phyloP scores from a whole-genome alignment of 2,888 invertebrate genomes.

The Andrena praecox region DNA sequence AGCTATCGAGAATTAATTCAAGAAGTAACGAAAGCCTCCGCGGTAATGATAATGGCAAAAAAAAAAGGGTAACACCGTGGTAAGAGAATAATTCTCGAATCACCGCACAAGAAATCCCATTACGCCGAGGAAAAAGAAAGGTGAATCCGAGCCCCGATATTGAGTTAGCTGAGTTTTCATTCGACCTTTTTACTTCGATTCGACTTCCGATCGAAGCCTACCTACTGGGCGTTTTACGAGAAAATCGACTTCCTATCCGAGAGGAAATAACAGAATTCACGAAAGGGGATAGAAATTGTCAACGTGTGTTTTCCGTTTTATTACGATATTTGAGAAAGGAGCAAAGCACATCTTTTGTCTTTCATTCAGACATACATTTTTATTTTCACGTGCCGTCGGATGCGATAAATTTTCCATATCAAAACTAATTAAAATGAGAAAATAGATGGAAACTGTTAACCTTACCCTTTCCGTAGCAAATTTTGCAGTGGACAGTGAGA shows the following conservation, averaged over 20 bases:
- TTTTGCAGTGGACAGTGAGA: too few relatives aligned
- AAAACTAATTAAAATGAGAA: not conserved
- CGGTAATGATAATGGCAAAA: conserved; percentile 53
- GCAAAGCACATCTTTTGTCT: not conserved
- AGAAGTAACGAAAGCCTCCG: conserved; percentile 20
- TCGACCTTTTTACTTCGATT: conserved; percentile 80
- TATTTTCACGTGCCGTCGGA: not conserved
- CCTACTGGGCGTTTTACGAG: conserved; percentile 67
- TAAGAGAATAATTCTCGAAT: conserved; percentile 81
- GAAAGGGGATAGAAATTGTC: conserved; percentile 48
- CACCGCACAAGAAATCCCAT: conserved; percentile 83
- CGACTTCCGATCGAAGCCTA: conserved; percentile 75
- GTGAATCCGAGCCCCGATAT: conserved; percentile 77
- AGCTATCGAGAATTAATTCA: conserved; percentile 10
- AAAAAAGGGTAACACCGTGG: conserved; percentile 58
- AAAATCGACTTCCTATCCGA: conserved; percentile 68
- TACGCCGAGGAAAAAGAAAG: conserved; percentile 78
- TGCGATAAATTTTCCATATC: not conserved
- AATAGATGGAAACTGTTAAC: too few relatives aligned
- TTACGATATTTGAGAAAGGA: not conserved
- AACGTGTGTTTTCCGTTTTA: not conserved
- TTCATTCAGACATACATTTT: not conserved
- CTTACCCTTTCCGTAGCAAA: too few relatives aligned
- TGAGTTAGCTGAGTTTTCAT: conserved; percentile 82
- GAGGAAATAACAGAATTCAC: conserved; percentile 67